Conservation (phyloP, 2,113 vertebrate genomes). For the Pheucticus melanocephalus region DNA sequence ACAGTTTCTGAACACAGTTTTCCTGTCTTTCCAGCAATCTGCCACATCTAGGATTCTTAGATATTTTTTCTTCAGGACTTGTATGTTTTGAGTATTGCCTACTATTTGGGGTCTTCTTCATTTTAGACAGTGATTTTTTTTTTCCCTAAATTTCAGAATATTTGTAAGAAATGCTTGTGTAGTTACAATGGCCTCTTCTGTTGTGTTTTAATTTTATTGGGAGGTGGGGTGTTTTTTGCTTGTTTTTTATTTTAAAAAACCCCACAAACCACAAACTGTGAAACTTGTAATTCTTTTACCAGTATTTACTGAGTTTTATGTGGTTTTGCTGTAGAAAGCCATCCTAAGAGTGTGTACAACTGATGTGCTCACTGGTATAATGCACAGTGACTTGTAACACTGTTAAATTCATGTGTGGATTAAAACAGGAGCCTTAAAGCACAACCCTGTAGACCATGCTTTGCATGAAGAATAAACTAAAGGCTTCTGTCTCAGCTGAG, state of each 20-base stretch:
- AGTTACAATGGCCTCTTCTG: not conserved
- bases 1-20: not conserved
- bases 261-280: not conserved
- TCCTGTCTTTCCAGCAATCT: not conserved
- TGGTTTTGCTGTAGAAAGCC: not conserved
- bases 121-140: not conserved
- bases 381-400: not conserved
- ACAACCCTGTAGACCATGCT: not conserved
- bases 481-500: not conserved
- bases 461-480: not conserved
- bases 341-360: not conserved
- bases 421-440: not conserved
- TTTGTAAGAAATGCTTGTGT: not conserved
- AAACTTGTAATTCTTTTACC: not conserved
- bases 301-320: not conserved
- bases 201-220: not conserved
- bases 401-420: not conserved
- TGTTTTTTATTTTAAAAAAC: not conserved
- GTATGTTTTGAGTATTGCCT: not conserved
- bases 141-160: not conserved
- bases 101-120: not conserved
- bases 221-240: not conserved
- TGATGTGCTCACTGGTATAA: not conserved
- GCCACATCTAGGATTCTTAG: not conserved
- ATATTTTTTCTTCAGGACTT: not conserved